These are phyloP conservation scores for Hylaeus anthracinus DNA, from an alignment of 1,140 invertebrate genomes.

Conservation along the genomic window DNA sequence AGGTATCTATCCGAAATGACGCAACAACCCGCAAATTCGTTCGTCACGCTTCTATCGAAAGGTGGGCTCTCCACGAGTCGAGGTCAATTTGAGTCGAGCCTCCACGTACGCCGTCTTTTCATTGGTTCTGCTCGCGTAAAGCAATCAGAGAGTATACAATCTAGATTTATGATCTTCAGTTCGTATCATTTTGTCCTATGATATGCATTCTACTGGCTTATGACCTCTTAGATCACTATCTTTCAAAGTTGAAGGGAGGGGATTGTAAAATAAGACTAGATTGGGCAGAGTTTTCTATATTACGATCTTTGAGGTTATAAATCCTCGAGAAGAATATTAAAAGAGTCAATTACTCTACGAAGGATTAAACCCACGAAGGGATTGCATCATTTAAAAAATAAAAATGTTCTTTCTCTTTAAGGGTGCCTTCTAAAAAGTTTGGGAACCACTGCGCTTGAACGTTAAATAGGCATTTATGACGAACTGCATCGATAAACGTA, in stretches of 20 bases:
- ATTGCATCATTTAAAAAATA: too few relatives aligned
- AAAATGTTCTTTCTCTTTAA: too few relatives aligned
- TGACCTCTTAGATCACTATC: not conserved
- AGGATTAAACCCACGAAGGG: too few relatives aligned
- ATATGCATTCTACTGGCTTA: not conserved
- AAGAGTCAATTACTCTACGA: too few relatives aligned
- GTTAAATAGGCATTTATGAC: not conserved
- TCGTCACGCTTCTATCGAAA: slow-evolving; percentile 28
- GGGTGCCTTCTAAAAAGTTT: too few relatives aligned
- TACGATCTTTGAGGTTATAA: too few relatives aligned
- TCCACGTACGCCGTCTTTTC: slow-evolving; percentile 29
- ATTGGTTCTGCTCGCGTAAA: slow-evolving; percentile 33
- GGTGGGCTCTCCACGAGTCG: slow-evolving; percentile 19
- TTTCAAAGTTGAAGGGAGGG: too few relatives aligned
- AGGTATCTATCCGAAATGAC: slow-evolving; percentile 19
- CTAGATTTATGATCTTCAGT: not conserved
- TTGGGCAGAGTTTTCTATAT: too few relatives aligned
- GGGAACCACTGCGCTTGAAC: too few relatives aligned
- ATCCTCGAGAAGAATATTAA: too few relatives aligned
- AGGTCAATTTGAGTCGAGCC: slow-evolving; percentile 52
- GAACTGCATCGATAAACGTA: not conserved
- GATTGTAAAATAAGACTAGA: too few relatives aligned
- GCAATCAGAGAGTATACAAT: slow-evolving; percentile 1
- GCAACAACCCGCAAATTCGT: slow-evolving; percentile 32
- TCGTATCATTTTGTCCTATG: slow-evolving; percentile 7